Base-by-base conservation (phyloP, 2,888 invertebrate genomes). In the Drymonia ruficornis region DNA sequence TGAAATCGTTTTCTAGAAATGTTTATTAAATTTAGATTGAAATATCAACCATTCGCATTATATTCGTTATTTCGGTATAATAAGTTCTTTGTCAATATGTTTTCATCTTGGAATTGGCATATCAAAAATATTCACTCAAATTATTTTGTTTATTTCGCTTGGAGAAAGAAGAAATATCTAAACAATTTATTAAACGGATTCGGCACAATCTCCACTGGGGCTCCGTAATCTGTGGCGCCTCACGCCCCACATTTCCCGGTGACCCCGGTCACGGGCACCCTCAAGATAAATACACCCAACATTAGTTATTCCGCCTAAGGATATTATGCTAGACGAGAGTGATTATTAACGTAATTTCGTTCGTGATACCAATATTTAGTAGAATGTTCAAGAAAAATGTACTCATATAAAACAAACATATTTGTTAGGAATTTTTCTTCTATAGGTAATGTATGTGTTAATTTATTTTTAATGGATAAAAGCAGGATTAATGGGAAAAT, bases 261-360 rank as follows among this genome's bases (percentile, higher is more conserved):
- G 61, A 65, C 74, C 63, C 52, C 57, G 53, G 62, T 67, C 54
- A 65, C 58, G 54, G 59, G 48, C 49, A 57, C 50, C 38, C 50
- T 48, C 50, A 65, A 74, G 65, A 72, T 65, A 72, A 72, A 74
- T 71, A 65, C 62, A 62, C 63, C 61, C 53, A 66, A 63, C 67
- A 74, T 69, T 69, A 69, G 60, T 66, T 67, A 64, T 62, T 61
- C 68, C 54, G 56, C 61, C 68, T 68, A 65, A 69, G 59, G 63
- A 65, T 69, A 69, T 70, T 69, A 72, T 61, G 59, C 66, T 57
- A 57, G 67, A 55, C 56, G 52, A 56, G 56, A 69, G 63, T 66
- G 67, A 70, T 72, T 70, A 69, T 60, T 59, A 63, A 56, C 58
- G 70, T 69, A 61, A 72, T 63, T 69, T 72, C 67, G 55, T 66